Evolutionary conservation across 2,113 vertebrate genomes (phyloP).

Genomic region (Psettodes erumei): DNA sequence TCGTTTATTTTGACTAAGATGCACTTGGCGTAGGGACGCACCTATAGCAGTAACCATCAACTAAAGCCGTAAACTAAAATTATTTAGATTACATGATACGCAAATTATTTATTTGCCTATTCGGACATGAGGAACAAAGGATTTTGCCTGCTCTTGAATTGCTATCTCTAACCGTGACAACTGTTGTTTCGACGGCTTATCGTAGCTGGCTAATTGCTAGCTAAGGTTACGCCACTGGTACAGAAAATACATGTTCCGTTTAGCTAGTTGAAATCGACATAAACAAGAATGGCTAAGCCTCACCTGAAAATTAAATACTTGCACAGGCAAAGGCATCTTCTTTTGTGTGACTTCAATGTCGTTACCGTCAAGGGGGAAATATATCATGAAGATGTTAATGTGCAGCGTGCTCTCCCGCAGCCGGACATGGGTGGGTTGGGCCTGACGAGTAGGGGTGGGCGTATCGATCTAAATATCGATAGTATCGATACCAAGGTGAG

Average conservation of each 20-base stretch:
- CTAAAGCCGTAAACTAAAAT: no score
- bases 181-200: not conserved
- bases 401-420: not conserved
- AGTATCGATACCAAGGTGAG: no score
- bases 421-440: not conserved
- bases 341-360: slow-evolving; percentile 53
- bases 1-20: not conserved
- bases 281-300: not conserved
- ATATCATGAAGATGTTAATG: not conserved
- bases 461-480: no score
- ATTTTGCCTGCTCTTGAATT: not conserved
- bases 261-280: not conserved
- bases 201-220: slow-evolving; percentile 14
- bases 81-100: no score
- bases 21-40: no score
- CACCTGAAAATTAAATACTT: slow-evolving; percentile 97
- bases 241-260: not conserved
- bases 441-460: no score
- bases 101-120: not conserved
- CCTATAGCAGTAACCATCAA: no score
- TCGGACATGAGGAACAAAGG: no score
- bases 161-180: not conserved
- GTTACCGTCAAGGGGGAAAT: not conserved
- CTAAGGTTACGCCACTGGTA: not conserved
- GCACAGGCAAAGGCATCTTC: slow-evolving; percentile 93